Evolutionary conservation across 1,140 invertebrate species (phyloP), one percentile per base, ranked within the genome.

Genomic region (Liolophura sinensis): DNA sequence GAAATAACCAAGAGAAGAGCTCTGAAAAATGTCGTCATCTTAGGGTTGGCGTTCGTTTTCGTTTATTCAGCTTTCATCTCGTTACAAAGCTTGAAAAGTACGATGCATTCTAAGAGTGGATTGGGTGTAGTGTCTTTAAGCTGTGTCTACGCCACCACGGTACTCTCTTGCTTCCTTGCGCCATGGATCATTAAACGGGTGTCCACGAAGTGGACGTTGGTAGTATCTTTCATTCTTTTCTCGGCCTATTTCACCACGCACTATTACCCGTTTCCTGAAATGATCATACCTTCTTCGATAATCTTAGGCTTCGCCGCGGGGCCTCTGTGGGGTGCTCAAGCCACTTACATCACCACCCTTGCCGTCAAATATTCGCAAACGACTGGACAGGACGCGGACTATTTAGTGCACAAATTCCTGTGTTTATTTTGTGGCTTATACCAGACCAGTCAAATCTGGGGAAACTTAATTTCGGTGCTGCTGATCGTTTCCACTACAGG

Each of bases 11-110:
- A 74, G 59, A 60, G 66, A 47, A 78, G 77, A 63, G 76, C 79
- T 14, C 63, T 73, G 27, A 82, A 81, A 65, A 83, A 82, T 64
- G 71, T 82, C 14, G 64, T 80, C n/a, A 78, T 79, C 16, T 72
- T 83, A 40, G 78, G 82, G 49, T 18, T 80, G 1, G 78, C 79
- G 6, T 83, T 82, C 65, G 80, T 83, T 79, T 76, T 83, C 40
- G 71, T 79, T 25, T 78, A 77, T 60, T 82, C 80, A 14, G 82
- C 79, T 0, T 82, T 83, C 68, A 73, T 81, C 0, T 83, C 82
- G 3, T 58, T 83, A 14, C 77, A 82, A 54, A 78, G 78, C 50
- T 62, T 83, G 9, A 79, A 83, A 65, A 83, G 80, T 71, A 76
- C 78, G 22, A 65, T 82, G 55, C 77, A 83, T 62, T 70, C 78